phyloP scores from a whole-genome alignment of 2,113 vertebrate species.

The Seriola quinqueradiata region DNA sequence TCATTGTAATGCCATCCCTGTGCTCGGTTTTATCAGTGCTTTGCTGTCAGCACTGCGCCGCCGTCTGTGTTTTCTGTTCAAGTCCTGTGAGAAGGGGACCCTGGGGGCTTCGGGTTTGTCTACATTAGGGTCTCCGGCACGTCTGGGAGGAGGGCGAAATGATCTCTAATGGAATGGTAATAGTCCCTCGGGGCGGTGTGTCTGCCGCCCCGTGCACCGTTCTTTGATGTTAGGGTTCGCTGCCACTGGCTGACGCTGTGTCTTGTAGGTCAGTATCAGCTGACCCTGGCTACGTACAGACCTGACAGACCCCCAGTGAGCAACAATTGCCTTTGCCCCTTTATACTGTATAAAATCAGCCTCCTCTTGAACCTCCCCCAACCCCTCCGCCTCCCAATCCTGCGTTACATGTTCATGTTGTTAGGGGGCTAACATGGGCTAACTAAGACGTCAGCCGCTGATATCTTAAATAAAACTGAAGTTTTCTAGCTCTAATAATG shows the following conservation, averaged over 20 bases:
- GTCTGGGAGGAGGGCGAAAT: slow-evolving; percentile 55
- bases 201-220: not conserved
- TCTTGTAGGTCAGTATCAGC: slow-evolving; percentile 18
- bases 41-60: slow-evolving; percentile 8
- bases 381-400: not conserved
- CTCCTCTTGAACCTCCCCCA: not conserved
- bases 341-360: not conserved
- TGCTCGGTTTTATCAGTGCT: slow-evolving; percentile 34
- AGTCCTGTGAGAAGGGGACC: slow-evolving; percentile 52
- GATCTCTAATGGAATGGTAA: slow-evolving; percentile 64
- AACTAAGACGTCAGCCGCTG: not conserved
- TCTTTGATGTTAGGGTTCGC: slow-evolving; percentile 53
- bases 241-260: slow-evolving; percentile 5
- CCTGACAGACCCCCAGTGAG: slow-evolving; percentile 1
- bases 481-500: not conserved
- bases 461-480: not conserved
- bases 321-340: not conserved
- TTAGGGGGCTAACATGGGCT: not conserved
- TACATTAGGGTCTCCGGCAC: slow-evolving; percentile 62
- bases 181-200: slow-evolving; percentile 38
- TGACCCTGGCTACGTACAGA: slow-evolving; percentile 29
- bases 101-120: slow-evolving; percentile 50
- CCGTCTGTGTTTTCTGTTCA: slow-evolving; percentile 49
- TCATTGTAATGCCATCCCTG: slow-evolving; percentile 19
- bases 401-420: not conserved